Base-by-base conservation (phyloP, 2,113 vertebrate genomes). In the Grallaria varia region DNA sequence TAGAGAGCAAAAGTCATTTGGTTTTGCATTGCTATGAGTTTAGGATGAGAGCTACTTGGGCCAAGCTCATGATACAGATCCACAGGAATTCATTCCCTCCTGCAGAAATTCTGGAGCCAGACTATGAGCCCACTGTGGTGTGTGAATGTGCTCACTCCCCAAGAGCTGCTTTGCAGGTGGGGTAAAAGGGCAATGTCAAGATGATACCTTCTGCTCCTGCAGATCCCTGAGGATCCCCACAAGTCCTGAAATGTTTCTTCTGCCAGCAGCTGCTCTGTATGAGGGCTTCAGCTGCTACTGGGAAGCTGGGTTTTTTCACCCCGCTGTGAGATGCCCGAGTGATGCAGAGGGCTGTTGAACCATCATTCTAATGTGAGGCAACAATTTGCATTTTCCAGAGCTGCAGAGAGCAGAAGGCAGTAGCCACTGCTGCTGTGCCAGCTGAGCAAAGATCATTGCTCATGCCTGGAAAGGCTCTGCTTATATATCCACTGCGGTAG, bases 381-480 rank as follows among this genome's bases (percentile, higher is more conserved):
- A 71, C 22, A 23, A 47, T 72, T 87, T 81, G 64, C 30, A 31
- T 63, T 69, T 59, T 67, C 55, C 73, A 52, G 84, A 87, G 56
- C 64, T 82, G 77, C 77, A 75, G 73, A 92, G 50, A 89, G 44
- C 49, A 92, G 95, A 94, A 95, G 52, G 47, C 56, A 72, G 62
- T 47, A 75, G 35, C 81, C 84, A 37, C 9, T 68, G 66, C 77
- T 93, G 74, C 84, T 33, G 58, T 87, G 77, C 90, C 90, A 94
- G 7, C 78, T 82, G 87, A 82, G 81, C 47, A 79, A 89, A 87
- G 40, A 56, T 82, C 74, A 84, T 72, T 49, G 52, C 55, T 82
- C 69, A 75, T 1, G 12, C 33, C 22, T 72, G 44, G 78, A 78
- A 84, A 68, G 44, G 24, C 35, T 89, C 56, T 78, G 45, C 60